Conservation (phyloP, 2,113 vertebrate species). For the Octodon degus region DNA sequence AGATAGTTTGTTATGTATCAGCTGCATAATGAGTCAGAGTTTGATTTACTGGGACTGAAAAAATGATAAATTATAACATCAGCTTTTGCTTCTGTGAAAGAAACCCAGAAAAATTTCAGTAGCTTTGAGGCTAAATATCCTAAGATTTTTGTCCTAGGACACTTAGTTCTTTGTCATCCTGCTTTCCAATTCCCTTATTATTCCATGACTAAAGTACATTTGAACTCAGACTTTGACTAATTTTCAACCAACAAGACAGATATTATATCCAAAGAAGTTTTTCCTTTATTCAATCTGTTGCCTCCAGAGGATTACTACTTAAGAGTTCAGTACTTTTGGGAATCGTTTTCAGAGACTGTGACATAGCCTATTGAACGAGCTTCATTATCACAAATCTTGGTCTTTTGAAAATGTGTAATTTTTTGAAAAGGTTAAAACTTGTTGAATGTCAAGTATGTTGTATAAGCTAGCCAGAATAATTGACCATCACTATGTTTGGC, state of each 20-base stretch:
- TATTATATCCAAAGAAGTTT: constrained; percentile 48
- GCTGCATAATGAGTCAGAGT: constrained; percentile 31
- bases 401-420: constrained; percentile 24
- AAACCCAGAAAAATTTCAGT: constrained; percentile 50
- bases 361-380: constrained; percentile 26
- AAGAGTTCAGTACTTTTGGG: constrained; percentile 15
- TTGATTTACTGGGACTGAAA: constrained; percentile 44
- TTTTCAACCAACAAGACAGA: not conserved
- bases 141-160: constrained; percentile 23
- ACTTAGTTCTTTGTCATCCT: constrained; percentile 28
- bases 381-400: constrained; percentile 57
- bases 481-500: constrained; percentile 33
- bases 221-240: constrained; percentile 46
- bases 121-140: constrained; percentile 36
- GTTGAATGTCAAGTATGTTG: not conserved
- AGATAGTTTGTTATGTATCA: constrained; percentile 31
- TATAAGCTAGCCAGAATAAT: not conserved
- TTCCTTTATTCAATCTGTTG: constrained; percentile 20
- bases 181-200: constrained; percentile 35
- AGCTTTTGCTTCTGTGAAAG: constrained; percentile 54
- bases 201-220: constrained; percentile 46
- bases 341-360: constrained; percentile 32
- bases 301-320: constrained; percentile 22
- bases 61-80: not conserved
- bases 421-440: constrained; percentile 64